These are phyloP conservation scores for Rhynchomys soricoides DNA, from an alignment of 2,113 vertebrate genomes.

Conservation along the genomic window DNA sequence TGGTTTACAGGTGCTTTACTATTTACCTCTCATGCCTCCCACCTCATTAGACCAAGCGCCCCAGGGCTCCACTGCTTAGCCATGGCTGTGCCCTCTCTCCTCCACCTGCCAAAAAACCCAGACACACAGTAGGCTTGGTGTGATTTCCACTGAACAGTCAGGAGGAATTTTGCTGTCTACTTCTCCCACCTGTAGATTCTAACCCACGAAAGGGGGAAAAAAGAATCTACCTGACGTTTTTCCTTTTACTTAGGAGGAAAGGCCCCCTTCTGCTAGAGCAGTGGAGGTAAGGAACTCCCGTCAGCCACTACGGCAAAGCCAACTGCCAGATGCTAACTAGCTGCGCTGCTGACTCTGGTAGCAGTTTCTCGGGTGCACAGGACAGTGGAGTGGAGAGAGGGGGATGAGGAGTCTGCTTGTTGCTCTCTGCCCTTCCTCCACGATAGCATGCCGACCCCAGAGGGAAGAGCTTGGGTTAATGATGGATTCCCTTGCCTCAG, in stretches of 20 bases:
- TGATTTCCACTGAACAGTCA: background rate
- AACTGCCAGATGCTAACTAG: conserved; percentile 43
- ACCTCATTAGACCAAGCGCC: background rate
- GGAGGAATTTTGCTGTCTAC: background rate
- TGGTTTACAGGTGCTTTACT: background rate
- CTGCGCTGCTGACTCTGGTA: conserved; percentile 42
- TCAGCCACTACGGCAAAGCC: background rate
- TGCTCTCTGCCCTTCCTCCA: background rate
- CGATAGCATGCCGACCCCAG: background rate
- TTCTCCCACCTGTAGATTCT: background rate
- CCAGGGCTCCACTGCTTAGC: background rate
- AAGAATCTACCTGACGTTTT: background rate
- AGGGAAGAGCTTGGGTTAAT: background rate
- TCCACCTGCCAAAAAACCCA: background rate
- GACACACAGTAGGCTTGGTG: background rate
- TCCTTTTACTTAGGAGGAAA: conserved; percentile 27
- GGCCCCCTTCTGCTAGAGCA: background rate
- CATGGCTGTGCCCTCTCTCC: background rate
- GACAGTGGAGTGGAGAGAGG: background rate
- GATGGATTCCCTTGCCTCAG: background rate
- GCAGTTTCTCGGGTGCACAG: background rate
- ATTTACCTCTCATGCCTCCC: too few relatives aligned
- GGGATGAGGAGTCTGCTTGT: background rate
- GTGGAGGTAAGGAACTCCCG: background rate
- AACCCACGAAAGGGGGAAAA: background rate